Evolutionary conservation across 2,888 invertebrate genomes (phyloP).

Genomic region (Stramonita haemastoma): DNA sequence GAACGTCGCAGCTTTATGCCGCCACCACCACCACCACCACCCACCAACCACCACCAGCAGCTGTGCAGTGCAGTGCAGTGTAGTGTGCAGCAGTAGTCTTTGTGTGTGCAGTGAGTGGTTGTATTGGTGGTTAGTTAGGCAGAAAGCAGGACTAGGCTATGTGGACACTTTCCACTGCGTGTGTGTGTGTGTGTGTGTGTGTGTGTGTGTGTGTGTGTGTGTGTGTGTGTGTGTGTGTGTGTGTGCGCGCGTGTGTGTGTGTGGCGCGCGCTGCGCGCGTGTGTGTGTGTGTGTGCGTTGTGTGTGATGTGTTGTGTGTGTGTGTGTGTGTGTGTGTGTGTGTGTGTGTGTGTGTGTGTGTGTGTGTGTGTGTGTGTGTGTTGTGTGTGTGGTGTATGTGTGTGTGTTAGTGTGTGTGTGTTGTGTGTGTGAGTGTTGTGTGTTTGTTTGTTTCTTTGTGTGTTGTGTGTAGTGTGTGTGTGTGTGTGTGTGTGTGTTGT

Average conservation of each 20-base stretch:
- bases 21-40: too few species aligned
- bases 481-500: background rate
- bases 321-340: background rate
- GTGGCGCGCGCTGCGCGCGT: background rate
- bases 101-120: too few species aligned
- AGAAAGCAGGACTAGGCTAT: too few species aligned
- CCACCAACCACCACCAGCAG: too few species aligned
- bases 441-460: background rate
- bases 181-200: slow-evolving; percentile 1
- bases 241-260: background rate
- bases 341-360: background rate
- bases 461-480: background rate
- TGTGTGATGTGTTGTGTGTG: background rate
- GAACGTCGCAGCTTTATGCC: too few species aligned
- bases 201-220: background rate
- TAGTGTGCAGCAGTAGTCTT: too few species aligned
- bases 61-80: too few species aligned
- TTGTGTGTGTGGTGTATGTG: too few species aligned
- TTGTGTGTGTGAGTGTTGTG: background rate
- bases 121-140: too few species aligned
- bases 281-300: background rate
- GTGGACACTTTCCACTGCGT: background rate
- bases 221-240: background rate
- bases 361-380: too few species aligned
- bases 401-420: background rate